Conservation (phyloP, 2,888 invertebrate species). For the Drosophila pseudotalamancana region DNA sequence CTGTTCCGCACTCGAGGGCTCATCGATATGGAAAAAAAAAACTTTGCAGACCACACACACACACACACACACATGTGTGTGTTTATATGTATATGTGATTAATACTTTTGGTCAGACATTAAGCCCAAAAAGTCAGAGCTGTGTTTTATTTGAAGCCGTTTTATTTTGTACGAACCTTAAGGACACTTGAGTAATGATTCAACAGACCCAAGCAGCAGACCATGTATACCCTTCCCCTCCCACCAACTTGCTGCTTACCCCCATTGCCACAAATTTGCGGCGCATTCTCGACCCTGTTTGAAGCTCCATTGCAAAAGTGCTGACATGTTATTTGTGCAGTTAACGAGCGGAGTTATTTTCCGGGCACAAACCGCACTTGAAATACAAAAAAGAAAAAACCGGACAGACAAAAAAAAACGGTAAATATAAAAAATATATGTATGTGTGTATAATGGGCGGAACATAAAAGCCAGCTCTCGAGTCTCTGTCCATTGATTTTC, state of each 20-base stretch:
- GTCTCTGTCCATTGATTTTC: slow-evolving; percentile 50
- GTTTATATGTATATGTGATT: slow-evolving; percentile 63
- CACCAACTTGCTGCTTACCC: neutral
- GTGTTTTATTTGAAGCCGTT: slow-evolving; percentile 73
- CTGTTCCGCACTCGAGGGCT: slow-evolving; percentile 43
- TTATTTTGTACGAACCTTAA: slow-evolving; percentile 67
- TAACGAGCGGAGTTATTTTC: slow-evolving; percentile 79
- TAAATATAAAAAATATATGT: slow-evolving; percentile 1
- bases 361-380: slow-evolving; percentile 74
- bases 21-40: slow-evolving; percentile 63
- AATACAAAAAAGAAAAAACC: slow-evolving; percentile 29
- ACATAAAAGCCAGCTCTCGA: slow-evolving; percentile 32
- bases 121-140: slow-evolving; percentile 57
- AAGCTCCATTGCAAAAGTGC: slow-evolving; percentile 67
- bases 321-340: slow-evolving; percentile 80
- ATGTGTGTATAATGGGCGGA: neutral
- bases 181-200: slow-evolving; percentile 79
- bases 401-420: neutral
- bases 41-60: slow-evolving; percentile 65
- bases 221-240: neutral
- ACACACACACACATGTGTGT: slow-evolving; percentile 20
- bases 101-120: slow-evolving; percentile 77
- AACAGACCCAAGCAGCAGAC: slow-evolving; percentile 61
- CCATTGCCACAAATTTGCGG: slow-evolving; percentile 65
- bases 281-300: slow-evolving; percentile 60